Conservation (phyloP, 2,888 invertebrate genomes). For the Nineta flava region DNA sequence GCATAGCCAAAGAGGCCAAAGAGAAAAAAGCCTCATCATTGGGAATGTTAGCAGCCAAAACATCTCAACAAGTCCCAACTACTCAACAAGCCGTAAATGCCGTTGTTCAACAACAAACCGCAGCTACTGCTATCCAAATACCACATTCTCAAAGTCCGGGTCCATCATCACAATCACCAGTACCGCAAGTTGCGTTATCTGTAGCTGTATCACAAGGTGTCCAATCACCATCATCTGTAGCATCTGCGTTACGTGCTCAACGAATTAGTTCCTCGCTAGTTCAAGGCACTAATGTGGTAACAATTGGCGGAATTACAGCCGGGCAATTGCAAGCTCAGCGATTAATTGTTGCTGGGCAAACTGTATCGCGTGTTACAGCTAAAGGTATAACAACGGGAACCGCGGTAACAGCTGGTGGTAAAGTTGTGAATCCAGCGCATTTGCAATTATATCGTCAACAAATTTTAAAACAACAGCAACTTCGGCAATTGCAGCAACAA, state of each 20-base stretch:
- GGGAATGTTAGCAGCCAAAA: background rate
- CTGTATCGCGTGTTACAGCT: conserved; percentile 4
- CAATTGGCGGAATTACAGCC: conserved; percentile 22
- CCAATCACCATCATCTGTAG: conserved; percentile 6
- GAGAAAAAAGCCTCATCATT: conserved; percentile 37
- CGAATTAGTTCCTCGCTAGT: conserved; percentile 14
- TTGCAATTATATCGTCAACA: conserved; percentile 49
- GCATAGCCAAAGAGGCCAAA: conserved; percentile 74
- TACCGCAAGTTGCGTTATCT: conserved; percentile 9
- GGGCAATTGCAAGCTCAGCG: conserved; percentile 41
- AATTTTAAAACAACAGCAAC: conserved; percentile 22
- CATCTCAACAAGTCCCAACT: background rate
- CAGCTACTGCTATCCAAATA: background rate
- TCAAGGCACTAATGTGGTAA: conserved; percentile 11
- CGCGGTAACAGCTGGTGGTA: conserved; percentile 30
- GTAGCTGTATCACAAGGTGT: conserved; percentile 11
- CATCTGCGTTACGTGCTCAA: conserved; percentile 8
- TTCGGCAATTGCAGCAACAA: conserved; percentile 19
- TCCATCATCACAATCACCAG: conserved; percentile 2
- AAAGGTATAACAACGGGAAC: conserved; percentile 2
- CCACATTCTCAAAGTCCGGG: conserved; percentile 6
- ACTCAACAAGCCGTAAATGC: conserved; percentile 11
- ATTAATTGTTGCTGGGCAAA: conserved; percentile 23
- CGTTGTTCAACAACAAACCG: conserved; percentile 7
- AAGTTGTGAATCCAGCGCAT: conserved; percentile 36